Conservation (phyloP, 2,888 invertebrate species). For the Hirtodrosophila trivittata region DNA sequence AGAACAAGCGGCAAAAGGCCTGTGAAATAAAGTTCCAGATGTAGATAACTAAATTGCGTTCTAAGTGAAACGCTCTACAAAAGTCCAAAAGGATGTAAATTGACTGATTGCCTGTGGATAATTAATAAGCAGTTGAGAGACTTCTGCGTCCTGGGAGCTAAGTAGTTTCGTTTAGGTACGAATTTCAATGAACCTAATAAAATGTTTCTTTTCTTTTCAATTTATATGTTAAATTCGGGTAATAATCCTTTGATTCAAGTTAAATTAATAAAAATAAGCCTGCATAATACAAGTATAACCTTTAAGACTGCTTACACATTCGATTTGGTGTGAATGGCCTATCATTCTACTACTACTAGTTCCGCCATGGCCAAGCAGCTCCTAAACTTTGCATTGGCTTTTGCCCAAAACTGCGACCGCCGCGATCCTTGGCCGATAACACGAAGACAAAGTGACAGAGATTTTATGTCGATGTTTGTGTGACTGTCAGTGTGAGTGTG, state of each 20-base stretch:
- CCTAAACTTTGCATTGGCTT: constrained; percentile 25
- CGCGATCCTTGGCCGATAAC: constrained; percentile 45
- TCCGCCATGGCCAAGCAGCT: not conserved
- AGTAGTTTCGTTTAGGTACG: no score
- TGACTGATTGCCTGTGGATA: constrained; percentile 46
- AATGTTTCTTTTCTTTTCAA: no score
- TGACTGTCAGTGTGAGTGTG: constrained; percentile 13
- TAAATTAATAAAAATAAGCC: no score
- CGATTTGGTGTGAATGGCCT: constrained; percentile 12
- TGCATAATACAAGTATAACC: no score
- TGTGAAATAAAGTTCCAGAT: constrained; percentile 44
- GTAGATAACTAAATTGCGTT: constrained; percentile 58
- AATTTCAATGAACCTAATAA: no score
- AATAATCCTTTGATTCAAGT: no score
- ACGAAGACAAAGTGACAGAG: constrained; percentile 51
- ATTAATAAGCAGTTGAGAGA: constrained; percentile 25
- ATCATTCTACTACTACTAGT: constrained; percentile 1
- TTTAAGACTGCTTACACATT: constrained; percentile 7
- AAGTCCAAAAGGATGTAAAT: constrained; percentile 45
- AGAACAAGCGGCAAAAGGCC: constrained; percentile 46
- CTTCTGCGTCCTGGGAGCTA: no score
- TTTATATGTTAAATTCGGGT: no score
- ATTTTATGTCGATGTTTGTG: constrained; percentile 73
- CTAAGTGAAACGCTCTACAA: constrained; percentile 54
- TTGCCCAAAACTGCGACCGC: constrained; percentile 28